Evolutionary conservation across 2,888 invertebrate genomes (phyloP).

Genomic region (Ypsolopha scabrella): DNA sequence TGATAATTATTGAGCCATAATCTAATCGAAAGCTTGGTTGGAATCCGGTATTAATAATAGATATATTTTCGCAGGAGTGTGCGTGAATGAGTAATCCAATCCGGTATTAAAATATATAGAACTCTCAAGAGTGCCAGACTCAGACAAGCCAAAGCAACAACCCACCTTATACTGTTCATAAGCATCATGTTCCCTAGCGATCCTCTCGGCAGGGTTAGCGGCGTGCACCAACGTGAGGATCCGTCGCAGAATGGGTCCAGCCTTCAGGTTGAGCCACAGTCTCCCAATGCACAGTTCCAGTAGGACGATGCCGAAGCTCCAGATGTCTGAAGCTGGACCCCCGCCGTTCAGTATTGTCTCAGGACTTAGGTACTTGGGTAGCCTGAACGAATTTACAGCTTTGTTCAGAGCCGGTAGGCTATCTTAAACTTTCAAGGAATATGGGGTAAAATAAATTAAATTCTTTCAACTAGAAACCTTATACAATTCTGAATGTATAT

Average conservation of each 20-base stretch:
- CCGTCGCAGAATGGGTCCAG: constrained; percentile 80
- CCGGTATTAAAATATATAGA: no score
- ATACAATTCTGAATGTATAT: no score
- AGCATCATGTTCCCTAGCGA: constrained; percentile 84
- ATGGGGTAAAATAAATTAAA: no score
- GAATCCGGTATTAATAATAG: no score
- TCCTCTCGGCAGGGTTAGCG: constrained; percentile 68
- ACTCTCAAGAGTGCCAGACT: no score
- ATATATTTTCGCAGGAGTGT: no score
- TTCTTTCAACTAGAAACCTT: no score
- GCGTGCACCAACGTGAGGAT: constrained; percentile 78
- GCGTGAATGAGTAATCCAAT: no score
- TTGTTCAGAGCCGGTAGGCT: not conserved
- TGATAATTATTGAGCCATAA: no score
- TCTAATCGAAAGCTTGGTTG: no score
- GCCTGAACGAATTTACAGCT: constrained; percentile 54
- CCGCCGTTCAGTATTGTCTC: constrained; percentile 80
- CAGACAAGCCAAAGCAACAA: no score
- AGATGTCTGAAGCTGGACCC: constrained; percentile 88
- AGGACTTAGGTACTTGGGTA: constrained; percentile 84
- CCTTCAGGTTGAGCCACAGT: constrained; percentile 81
- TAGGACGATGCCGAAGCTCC: constrained; percentile 94
- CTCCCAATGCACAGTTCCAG: constrained; percentile 81
- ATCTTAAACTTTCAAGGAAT: no score
- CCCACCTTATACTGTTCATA: constrained; percentile 73